Evolutionary conservation across 2,113 vertebrate species (phyloP).

Genomic region (Nothoprocta pentlandii): DNA sequence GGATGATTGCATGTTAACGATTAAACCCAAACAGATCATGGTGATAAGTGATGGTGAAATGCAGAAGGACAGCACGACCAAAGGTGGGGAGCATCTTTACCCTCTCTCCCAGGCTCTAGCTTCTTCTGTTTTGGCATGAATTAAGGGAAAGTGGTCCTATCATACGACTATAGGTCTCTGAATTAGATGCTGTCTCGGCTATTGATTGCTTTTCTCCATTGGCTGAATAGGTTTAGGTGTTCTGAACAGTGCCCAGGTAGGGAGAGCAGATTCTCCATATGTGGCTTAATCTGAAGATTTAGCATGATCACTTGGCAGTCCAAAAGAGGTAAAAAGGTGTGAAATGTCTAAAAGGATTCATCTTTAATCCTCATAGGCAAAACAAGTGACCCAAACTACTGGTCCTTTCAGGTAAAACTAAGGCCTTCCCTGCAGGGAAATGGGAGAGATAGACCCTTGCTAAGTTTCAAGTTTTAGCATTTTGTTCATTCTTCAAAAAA

Average conservation of each 20-base stretch:
- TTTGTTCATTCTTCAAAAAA: background rate
- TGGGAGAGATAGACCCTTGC: background rate
- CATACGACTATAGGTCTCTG: too few species aligned
- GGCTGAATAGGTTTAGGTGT: background rate
- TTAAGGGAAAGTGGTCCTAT: background rate
- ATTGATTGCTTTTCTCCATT: background rate
- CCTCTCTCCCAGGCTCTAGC: background rate
- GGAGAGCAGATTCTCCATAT: background rate
- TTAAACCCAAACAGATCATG: accelerated
- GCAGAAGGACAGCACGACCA: background rate
- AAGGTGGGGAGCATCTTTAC: background rate
- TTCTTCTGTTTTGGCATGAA: background rate
- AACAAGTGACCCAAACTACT: background rate
- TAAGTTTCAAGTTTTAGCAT: background rate
- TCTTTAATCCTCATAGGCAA: background rate
- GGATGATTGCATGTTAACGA: background rate
- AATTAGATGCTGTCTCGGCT: background rate
- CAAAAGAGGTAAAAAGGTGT: background rate
- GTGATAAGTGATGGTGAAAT: background rate
- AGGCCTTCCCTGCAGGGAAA: background rate
- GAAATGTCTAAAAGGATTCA: background rate
- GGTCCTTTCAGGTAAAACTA: accelerated
- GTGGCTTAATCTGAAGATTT: background rate
- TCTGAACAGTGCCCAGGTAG: background rate
- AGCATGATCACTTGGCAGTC: background rate